Evolutionary conservation across 2,888 invertebrate species (phyloP).

Genomic region (Napeogenes sylphis): DNA sequence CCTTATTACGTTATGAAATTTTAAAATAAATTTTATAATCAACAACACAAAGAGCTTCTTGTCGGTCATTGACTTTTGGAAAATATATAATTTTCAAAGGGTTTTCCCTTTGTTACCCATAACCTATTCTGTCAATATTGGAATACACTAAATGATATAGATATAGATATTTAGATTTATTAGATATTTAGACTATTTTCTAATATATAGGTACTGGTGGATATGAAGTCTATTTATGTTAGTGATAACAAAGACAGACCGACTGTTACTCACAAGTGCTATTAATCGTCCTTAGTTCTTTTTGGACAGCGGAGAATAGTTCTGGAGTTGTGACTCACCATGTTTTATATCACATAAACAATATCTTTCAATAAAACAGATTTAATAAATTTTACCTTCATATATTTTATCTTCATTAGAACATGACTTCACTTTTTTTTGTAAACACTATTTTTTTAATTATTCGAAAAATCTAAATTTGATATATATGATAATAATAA

Average conservation of each 20-base stretch:
- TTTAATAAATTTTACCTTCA: too few relatives aligned
- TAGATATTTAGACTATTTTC: too few relatives aligned
- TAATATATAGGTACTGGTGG: too few relatives aligned
- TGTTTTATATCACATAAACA: not conserved
- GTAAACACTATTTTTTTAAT: too few relatives aligned
- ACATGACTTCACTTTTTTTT: too few relatives aligned
- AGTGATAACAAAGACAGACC: not conserved
- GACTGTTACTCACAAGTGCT: not conserved
- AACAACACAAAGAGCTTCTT: slow-evolving; percentile 21
- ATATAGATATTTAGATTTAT: too few relatives aligned
- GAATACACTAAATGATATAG: too few relatives aligned
- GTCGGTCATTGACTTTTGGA: slow-evolving; percentile 26
- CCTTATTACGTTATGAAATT: not conserved
- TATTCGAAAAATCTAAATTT: too few relatives aligned
- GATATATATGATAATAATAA: too few relatives aligned
- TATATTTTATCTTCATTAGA: too few relatives aligned
- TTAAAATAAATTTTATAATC: not conserved
- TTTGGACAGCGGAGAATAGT: not conserved
- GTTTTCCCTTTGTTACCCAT: slow-evolving; percentile 20
- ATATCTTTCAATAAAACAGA: too few relatives aligned
- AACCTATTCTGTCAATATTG: slow-evolving; percentile 5
- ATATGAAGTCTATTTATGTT: not conserved
- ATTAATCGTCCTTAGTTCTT: not conserved
- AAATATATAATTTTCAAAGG: slow-evolving; percentile 19
- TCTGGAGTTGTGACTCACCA: not conserved